phyloP scores from a whole-genome alignment of 2,888 invertebrate genomes.

The Heliconius sara region DNA sequence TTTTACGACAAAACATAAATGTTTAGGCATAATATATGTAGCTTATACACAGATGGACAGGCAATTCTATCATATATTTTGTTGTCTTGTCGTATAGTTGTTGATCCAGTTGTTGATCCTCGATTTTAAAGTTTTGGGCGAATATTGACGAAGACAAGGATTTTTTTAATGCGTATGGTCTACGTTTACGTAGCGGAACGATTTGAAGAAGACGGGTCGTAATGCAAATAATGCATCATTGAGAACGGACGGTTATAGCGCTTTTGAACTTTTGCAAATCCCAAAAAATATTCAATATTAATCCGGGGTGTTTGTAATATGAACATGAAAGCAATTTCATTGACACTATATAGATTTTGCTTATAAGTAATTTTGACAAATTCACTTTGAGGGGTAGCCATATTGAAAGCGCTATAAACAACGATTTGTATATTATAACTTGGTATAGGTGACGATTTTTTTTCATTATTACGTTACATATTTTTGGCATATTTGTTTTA shows the following conservation, averaged over 20 bases:
- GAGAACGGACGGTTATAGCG: neutral
- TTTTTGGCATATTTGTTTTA: constrained; percentile 53
- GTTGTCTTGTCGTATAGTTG: constrained; percentile 32
- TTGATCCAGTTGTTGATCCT: constrained; percentile 19
- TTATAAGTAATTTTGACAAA: neutral
- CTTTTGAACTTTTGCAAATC: neutral
- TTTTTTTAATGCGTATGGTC: neutral
- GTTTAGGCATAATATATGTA: constrained; percentile 33
- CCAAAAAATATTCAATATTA: neutral
- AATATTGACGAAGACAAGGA: neutral
- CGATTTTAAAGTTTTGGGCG: constrained; percentile 17
- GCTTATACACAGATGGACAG: constrained; percentile 35
- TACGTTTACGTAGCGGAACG: constrained; percentile 1
- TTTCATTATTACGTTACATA: constrained; percentile 42
- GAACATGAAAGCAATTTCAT: neutral
- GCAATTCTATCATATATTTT: constrained; percentile 34
- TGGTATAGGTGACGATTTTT: constrained; percentile 33
- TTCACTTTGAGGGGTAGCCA: neutral
- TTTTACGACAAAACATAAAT: constrained; percentile 42
- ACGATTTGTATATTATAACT: constrained; percentile 1
- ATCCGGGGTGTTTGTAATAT: neutral
- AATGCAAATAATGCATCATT: neutral
- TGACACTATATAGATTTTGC: neutral
- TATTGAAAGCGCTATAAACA: neutral
- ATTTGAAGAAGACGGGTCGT: neutral